Percentiles rank a stretch among this genome's conserved stretches.
phyloP scores from a whole-genome alignment of 1,140 invertebrate species.

The Cyrtorhinus lividipennis region DNA sequence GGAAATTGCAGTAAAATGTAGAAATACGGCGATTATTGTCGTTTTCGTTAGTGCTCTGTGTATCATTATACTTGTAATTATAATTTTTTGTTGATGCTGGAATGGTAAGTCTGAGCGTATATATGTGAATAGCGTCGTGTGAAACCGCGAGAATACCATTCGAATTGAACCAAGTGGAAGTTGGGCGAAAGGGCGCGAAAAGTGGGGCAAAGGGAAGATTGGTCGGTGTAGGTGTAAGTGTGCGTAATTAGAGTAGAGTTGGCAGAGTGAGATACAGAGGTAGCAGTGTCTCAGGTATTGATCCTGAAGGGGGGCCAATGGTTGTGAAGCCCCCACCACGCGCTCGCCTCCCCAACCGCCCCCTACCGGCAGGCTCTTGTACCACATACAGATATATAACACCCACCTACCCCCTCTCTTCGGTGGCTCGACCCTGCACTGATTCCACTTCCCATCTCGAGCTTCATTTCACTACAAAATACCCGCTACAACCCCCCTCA shows the following conservation, averaged over 20 bases:
- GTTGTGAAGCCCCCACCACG: neutral
- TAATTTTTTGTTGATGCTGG: too few species aligned
- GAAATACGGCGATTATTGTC: too few species aligned
- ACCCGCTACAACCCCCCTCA: too few species aligned
- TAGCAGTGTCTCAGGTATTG: neutral
- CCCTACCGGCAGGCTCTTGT: neutral
- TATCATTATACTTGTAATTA: too few species aligned
- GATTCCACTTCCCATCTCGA: neutral
- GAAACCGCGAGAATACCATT: too few species aligned
- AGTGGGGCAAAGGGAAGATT: neutral
- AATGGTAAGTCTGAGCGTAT: too few species aligned
- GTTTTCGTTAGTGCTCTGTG: too few species aligned
- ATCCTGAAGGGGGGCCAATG: neutral
- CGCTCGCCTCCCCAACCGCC: neutral
- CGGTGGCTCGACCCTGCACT: neutral
- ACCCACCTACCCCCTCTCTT: neutral
- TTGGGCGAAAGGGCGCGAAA: neutral
- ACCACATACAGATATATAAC: neutral
- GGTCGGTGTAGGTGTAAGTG: neutral
- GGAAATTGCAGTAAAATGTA: too few species aligned
- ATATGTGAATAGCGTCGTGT: too few species aligned
- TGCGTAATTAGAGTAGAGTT: neutral
- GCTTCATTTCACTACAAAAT: neutral
- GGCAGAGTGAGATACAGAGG: neutral
- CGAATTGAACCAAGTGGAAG: neutral